These are phyloP conservation scores for Eupithecia abbreviata DNA, from an alignment of 2,888 invertebrate species.

Conservation along the genomic window DNA sequence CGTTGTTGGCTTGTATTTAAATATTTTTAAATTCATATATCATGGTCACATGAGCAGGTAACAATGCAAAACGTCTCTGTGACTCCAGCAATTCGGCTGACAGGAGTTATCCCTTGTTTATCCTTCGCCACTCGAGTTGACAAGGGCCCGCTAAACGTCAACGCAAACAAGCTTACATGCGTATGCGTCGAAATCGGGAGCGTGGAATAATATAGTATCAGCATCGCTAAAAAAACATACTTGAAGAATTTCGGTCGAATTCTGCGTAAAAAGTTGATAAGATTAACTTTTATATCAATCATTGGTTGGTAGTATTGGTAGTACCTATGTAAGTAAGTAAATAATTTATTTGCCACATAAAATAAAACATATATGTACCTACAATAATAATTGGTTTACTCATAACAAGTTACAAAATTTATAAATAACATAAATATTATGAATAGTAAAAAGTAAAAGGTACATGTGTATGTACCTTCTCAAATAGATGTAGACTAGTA, in stretches of 20 bases:
- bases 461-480: no score
- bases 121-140: conserved; percentile 67
- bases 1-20: not conserved
- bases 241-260: not conserved
- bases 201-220: conserved; percentile 30
- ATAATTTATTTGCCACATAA: no score
- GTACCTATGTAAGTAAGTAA: no score
- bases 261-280: not conserved
- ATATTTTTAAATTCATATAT: not conserved
- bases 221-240: not conserved
- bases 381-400: no score
- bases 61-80: conserved; percentile 68
- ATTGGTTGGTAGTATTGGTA: not conserved
- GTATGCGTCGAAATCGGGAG: conserved; percentile 52
- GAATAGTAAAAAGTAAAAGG: no score
- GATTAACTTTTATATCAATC: not conserved
- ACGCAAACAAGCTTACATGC: conserved; percentile 63
- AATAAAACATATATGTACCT: no score
- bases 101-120: conserved; percentile 67
- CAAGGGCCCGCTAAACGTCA: conserved; percentile 72
- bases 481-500: no score
- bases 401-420: no score
- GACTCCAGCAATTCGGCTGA: conserved; percentile 60
- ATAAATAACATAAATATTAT: no score
- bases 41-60: conserved; percentile 52